A percentile compares a stretch with the other conserved stretches of the same genome.
phyloP scores from a whole-genome alignment of 92 coral and sea anemone species.

The Palythoa grandiflora region DNA sequence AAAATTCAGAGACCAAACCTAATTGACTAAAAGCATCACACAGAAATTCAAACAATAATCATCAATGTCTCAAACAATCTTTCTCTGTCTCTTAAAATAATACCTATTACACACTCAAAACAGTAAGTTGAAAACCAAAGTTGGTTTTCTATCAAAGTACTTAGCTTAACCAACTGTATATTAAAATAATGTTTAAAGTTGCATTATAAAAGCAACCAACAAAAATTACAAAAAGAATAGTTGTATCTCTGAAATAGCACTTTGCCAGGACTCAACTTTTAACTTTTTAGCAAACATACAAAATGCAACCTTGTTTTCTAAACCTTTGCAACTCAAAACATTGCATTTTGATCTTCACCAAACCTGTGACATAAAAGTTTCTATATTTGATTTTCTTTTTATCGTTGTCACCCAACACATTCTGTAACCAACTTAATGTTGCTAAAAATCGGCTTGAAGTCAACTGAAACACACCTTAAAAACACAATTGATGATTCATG shows the following conservation, averaged over 20 bases:
- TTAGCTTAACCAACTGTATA: neutral
- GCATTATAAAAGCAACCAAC: neutral
- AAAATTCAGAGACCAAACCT: slow-evolving; percentile 36
- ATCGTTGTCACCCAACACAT: neutral
- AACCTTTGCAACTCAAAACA: too few relatives aligned
- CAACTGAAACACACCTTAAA: neutral
- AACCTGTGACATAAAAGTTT: neutral
- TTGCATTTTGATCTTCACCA: too few relatives aligned
- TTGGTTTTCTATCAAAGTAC: neutral
- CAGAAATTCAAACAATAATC: slow-evolving; percentile 6
- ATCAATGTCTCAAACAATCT: neutral
- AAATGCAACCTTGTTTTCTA: too few relatives aligned
- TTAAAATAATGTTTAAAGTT: neutral
- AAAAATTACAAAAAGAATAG: neutral
- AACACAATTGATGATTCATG: neutral
- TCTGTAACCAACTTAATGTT: neutral
- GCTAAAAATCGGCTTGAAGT: neutral
- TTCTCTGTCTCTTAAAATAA: neutral
- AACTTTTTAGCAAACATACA: too few relatives aligned
- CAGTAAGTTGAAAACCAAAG: neutral
- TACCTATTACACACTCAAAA: neutral
- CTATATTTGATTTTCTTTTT: neutral
- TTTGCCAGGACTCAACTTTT: neutral
- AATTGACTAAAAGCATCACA: slow-evolving; percentile 15
- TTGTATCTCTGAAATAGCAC: neutral